Conservation (phyloP, 2,113 vertebrate species). For the Oophaga pumilio region DNA sequence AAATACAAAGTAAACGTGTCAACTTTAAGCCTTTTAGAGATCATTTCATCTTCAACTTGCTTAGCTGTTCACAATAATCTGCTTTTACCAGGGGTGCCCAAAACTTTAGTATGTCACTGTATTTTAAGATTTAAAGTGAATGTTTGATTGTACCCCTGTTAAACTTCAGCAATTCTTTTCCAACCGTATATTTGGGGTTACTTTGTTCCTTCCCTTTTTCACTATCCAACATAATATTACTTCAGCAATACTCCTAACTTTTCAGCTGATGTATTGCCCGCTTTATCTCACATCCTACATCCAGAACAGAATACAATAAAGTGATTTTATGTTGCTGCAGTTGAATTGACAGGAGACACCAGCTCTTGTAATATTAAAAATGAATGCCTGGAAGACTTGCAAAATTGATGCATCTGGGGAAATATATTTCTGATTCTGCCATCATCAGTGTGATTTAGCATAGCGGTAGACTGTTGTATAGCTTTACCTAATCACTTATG, state of each 20-base stretch:
- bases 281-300: neutral
- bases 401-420: slow-evolving; percentile 25
- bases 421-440: slow-evolving; percentile 32
- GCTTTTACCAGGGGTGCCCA: too few relatives aligned
- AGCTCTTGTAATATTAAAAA: slow-evolving; percentile 17
- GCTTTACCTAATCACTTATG: slow-evolving; percentile 14
- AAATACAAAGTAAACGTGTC: too few relatives aligned
- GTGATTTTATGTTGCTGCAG: neutral
- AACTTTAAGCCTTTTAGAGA: too few relatives aligned
- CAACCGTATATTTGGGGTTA: neutral
- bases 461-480: slow-evolving; percentile 8
- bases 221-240: neutral
- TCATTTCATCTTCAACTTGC: too few relatives aligned
- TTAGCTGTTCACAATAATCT: too few relatives aligned
- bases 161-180: neutral
- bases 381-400: slow-evolving; percentile 17
- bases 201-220: neutral
- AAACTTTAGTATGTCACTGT: neutral
- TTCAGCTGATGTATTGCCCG: neutral
- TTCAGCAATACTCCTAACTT: neutral
- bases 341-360: slow-evolving; percentile 28
- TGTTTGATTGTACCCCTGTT: neutral
- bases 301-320: slow-evolving; percentile 1
- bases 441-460: slow-evolving; percentile 33
- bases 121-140: neutral